A percentile compares a stretch with the other conserved stretches of the same genome.
These are phyloP conservation scores for Carcharodon carcharias DNA, from an alignment of 2,797 vertebrate species.

Conservation along the genomic window DNA sequence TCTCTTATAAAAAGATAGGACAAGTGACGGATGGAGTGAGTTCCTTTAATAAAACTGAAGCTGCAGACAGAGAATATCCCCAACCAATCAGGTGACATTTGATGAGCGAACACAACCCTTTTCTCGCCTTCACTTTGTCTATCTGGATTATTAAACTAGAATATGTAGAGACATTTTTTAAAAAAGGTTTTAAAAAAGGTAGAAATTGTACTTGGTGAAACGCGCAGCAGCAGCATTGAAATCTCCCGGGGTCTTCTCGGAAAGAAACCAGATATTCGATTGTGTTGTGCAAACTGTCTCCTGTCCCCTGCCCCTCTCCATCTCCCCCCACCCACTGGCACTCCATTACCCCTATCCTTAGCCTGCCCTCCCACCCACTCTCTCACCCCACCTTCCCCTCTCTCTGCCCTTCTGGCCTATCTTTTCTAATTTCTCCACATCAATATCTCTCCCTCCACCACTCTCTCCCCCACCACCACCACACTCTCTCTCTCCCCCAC, in stretches of 20 bases:
- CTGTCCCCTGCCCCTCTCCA: neutral
- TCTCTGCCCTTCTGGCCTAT: too few species aligned
- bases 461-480: too few species aligned
- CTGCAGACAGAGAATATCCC: neutral
- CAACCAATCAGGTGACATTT: neutral
- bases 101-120: neutral
- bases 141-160: neutral
- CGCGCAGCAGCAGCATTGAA: neutral
- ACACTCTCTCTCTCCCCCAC: accelerated
- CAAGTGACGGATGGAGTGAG: neutral
- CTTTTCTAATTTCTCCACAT: too few species aligned
- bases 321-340: too few species aligned
- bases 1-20: neutral
- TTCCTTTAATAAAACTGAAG: neutral
- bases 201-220: neutral
- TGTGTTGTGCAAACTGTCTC: neutral
- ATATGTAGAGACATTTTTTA: neutral
- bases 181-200: neutral
- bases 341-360: too few species aligned
- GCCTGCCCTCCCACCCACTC: too few species aligned
- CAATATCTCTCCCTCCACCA: neutral
- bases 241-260: neutral
- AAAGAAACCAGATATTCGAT: neutral
- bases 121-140: neutral
- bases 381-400: too few species aligned